Conservation (phyloP, 2,797 vertebrate genomes). For the Typhlichthys subterraneus region DNA sequence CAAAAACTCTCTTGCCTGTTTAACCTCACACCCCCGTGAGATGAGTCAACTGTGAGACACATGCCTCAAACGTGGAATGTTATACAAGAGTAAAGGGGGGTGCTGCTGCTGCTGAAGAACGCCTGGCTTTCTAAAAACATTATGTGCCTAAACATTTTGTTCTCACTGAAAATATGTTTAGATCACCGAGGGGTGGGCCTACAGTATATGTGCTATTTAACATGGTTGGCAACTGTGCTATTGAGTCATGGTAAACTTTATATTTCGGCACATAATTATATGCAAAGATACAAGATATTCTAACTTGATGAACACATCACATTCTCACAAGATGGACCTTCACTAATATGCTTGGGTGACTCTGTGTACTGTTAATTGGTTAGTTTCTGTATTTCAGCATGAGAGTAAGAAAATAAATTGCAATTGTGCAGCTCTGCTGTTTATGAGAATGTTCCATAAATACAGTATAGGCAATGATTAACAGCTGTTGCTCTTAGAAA, state of each 20-base stretch:
- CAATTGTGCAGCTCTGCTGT: slow-evolving; percentile 34
- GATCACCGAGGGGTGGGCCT: neutral
- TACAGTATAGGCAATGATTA: slow-evolving; percentile 7
- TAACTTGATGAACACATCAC: too few species aligned
- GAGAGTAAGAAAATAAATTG: slow-evolving; percentile 1
- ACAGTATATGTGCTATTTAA: neutral
- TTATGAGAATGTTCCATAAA: slow-evolving; percentile 38
- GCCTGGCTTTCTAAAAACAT: slow-evolving; percentile 52
- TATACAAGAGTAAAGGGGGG: slow-evolving; percentile 37
- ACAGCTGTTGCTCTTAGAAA: slow-evolving; percentile 46
- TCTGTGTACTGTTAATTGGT: too few species aligned
- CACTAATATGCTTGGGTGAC: too few species aligned
- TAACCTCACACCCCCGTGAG: slow-evolving; percentile 66
- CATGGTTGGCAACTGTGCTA: neutral
- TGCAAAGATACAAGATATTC: too few species aligned
- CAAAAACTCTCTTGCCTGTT: slow-evolving; percentile 62
- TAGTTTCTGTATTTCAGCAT: too few species aligned
- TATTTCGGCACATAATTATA: too few species aligned
- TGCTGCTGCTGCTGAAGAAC: neutral
- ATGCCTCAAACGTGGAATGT: slow-evolving; percentile 64
- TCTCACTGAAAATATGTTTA: slow-evolving; percentile 25
- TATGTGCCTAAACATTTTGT: slow-evolving; percentile 71
- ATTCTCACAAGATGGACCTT: too few species aligned
- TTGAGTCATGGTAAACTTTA: too few species aligned
- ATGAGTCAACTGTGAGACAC: slow-evolving; percentile 75